Evolutionary conservation across 2,888 invertebrate genomes (phyloP).

Genomic region (Thalpophila matura): DNA sequence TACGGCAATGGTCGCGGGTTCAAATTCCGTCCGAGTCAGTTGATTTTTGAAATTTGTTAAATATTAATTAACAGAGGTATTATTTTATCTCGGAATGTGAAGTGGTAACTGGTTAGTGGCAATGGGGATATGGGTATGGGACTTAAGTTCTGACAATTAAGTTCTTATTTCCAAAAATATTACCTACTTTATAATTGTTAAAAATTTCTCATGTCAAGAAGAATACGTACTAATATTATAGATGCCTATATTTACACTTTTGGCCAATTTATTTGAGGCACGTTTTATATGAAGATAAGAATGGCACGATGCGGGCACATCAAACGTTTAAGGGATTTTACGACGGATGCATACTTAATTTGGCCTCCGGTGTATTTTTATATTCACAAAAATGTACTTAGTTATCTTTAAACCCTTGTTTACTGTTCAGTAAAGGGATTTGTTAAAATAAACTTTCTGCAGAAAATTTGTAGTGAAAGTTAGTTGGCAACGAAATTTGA

Average conservation of each 20-base stretch:
- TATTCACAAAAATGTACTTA: constrained; percentile 28
- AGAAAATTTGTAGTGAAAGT: too few species aligned
- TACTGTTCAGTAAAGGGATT: background rate
- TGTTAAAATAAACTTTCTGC: background rate
- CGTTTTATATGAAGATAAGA: constrained; percentile 60
- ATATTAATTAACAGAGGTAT: too few species aligned
- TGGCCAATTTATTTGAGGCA: constrained; percentile 61
- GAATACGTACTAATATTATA: background rate
- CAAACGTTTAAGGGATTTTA: constrained; percentile 63
- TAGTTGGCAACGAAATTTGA: too few species aligned
- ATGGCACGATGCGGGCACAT: constrained; percentile 58
- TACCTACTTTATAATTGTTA: too few species aligned
- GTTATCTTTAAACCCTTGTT: constrained; percentile 11
- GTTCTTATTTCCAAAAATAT: too few species aligned
- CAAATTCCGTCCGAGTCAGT: too few species aligned
- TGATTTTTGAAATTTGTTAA: background rate
- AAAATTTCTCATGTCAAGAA: background rate
- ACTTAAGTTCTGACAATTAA: too few species aligned
- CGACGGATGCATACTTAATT: constrained; percentile 65
- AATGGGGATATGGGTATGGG: too few species aligned
- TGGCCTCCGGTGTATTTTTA: constrained; percentile 49
- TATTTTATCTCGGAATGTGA: too few species aligned
- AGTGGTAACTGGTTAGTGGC: too few species aligned
- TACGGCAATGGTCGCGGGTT: too few species aligned
- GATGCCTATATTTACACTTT: constrained; percentile 42